A percentile compares a stretch with the other conserved stretches of the same genome.
These are phyloP conservation scores for Nephrotoma guestfalica DNA, from an alignment of 2,888 invertebrate species.

Conservation along the genomic window DNA sequence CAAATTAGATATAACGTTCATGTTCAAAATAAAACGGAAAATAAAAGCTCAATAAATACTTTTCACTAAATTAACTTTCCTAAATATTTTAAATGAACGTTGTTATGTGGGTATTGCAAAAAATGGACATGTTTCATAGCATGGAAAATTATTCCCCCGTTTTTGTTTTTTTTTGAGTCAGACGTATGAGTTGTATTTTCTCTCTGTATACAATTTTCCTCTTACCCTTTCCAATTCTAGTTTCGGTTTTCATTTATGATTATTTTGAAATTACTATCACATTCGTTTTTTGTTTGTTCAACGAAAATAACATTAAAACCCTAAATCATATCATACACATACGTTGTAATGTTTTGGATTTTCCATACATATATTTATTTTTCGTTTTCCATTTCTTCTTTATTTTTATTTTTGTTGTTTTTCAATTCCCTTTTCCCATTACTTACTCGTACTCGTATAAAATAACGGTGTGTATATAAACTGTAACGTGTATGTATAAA, in stretches of 20 bases:
- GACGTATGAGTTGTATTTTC: not conserved
- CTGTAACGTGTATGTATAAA: not conserved
- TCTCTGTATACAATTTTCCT: not conserved
- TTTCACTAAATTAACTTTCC: not conserved
- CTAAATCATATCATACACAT: not conserved
- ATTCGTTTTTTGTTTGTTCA: not conserved
- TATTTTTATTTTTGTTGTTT: not conserved
- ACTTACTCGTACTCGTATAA: not conserved
- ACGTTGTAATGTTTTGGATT: not conserved
- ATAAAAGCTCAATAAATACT: not conserved
- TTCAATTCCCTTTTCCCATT: not conserved
- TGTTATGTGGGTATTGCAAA: not conserved
- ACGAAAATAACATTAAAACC: not conserved
- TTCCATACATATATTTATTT: not conserved
- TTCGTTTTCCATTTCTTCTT: not conserved
- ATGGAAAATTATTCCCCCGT: not conserved
- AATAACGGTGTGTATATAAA: not conserved
- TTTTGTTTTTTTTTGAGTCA: not conserved
- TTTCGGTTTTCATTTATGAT: not conserved
- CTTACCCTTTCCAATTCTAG: not conserved
- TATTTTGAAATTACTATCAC: not conserved
- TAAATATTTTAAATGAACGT: not conserved
- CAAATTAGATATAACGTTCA: not conserved
- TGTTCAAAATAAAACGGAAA: not conserved
- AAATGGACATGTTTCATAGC: not conserved